Evolutionary conservation across 1,140 invertebrate species (phyloP), one percentile per base, ranked within the genome.

Genomic region (Hypsibius dujardini): DNA sequence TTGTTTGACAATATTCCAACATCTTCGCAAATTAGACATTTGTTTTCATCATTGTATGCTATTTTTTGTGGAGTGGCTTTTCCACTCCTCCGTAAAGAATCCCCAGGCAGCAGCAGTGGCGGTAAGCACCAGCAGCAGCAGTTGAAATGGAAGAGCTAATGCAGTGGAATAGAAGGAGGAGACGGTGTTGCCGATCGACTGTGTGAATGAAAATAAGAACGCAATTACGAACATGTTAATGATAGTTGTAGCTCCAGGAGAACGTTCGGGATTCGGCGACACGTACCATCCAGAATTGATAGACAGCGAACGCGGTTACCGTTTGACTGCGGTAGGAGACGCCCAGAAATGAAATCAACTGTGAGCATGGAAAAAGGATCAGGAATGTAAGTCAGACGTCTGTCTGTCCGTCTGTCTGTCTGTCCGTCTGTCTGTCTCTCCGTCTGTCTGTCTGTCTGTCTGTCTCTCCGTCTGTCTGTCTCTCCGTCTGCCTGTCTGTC

Each of bases 291-390:
- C 86, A 86, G 79, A 97, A 97, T 81, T 96, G 96, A 79, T 95
- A 96, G 0, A 97, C 81, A 0, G 93, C 92, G 81, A 96, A 96
- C 0, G 92, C 93, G 7, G 90, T 86, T 0, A 90, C 88, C 76
- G 89, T 92, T 74, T 92, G 87, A 56, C 90, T 86, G 0, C 87
- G 82, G 77, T 89, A 97, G 47, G 93, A 83, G 7, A 86, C 84
- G 1, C 92, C 93, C 1, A 98, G 79, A 45, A 95, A 86, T 0
- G 92, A 90, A 77, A 92, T 97, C 40, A 97, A 86, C 79, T 97
- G 76, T 46, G 76, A 56, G n/a, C 50, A 56, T 56, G n/a, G 28
- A 28, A 28, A 28, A 28, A 28, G 28, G 28, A 28, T 28, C 28
- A 28, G 28, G 28, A 28, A 28, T 28, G 28, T 28, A 28, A 28